A percentile compares a stretch with the other conserved stretches of the same genome.
Conservation (phyloP, 2,888 invertebrate species). For the Rhimphoctona megacephalus region DNA sequence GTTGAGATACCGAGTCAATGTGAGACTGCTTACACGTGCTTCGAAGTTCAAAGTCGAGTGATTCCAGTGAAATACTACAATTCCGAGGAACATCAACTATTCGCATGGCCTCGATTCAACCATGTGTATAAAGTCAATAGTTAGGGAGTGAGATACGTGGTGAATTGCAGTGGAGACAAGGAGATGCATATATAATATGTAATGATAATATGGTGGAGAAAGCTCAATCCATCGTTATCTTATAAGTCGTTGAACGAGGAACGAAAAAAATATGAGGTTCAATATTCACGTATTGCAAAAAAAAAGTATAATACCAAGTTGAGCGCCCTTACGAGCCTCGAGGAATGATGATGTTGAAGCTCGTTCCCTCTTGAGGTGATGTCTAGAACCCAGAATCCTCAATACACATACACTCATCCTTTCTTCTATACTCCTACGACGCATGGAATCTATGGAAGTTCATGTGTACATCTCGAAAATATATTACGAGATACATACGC, state of each 20-base stretch:
- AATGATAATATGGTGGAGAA: neutral
- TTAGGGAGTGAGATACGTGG: slow-evolving; percentile 32
- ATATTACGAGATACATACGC: slow-evolving; percentile 24
- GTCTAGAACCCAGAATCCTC: neutral
- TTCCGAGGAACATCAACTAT: slow-evolving; percentile 10
- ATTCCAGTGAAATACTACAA: slow-evolving; percentile 30
- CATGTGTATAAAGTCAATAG: slow-evolving; percentile 44
- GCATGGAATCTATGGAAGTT: neutral
- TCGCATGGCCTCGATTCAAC: slow-evolving; percentile 32
- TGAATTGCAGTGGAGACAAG: slow-evolving; percentile 19
- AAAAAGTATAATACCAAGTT: slow-evolving; percentile 33
- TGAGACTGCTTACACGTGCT: slow-evolving; percentile 5
- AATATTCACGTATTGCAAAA: neutral
- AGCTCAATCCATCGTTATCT: slow-evolving; percentile 25
- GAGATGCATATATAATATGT: slow-evolving; percentile 11
- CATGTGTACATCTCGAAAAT: slow-evolving; percentile 12
- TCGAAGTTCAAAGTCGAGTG: slow-evolving; percentile 46
- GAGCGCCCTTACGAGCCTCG: slow-evolving; percentile 46
- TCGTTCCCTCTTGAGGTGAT: slow-evolving; percentile 18
- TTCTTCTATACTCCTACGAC: neutral
- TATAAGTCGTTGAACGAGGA: neutral
- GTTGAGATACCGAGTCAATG: neutral
- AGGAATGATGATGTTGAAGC: slow-evolving; percentile 59
- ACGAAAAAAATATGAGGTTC: slow-evolving; percentile 14
- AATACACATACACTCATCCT: neutral